Base-by-base conservation (phyloP, 1,140 invertebrate genomes). In the Zaprionus tsacasi region DNA sequence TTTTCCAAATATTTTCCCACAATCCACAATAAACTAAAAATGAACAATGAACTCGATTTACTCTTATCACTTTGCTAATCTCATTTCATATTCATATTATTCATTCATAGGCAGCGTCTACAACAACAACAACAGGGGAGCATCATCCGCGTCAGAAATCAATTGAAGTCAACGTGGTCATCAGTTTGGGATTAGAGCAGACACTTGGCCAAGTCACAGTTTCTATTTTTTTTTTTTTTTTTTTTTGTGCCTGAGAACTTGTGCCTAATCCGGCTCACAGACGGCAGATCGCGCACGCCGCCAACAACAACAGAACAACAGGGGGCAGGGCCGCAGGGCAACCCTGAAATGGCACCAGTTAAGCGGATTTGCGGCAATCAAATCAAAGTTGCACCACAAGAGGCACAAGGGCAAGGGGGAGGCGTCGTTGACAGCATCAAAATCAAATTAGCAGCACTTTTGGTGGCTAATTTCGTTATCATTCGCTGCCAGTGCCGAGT, bases 381-480 rank as follows among this genome's bases (percentile, higher is more conserved):
- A 88, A 87, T 87, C 54, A 75, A 63, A 65, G 54, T 63, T 66
- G 65, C 65, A 54, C 30, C 48, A 64, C 40, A 76, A 54, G 33
- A 65, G 57, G 50, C 59, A 63, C 56, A 59, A 61, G 58, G 40
- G 58, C 54, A n/a, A n/a, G n/a, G n/a, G 54, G 64, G 68, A 56
- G 68, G 59, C 36, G 52, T 35, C 33, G 33, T 35, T 30, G 27
- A 43, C 15, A 73, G 72, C 63, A 82, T 82, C 83, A 88, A 80
- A 83, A 83, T 81, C 81, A 88, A 88, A 88, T 88, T 88, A 88
- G 83, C 85, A 81, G 40, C 85, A 81, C 70, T 70, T 88, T 88
- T 89, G 83, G 83, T 89, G 67, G 73, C 85, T 88, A 88, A 88
- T 87, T 87, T 82, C 83, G 66, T 75, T 89, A 88, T 88, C 83